phyloP scores from a whole-genome alignment of 2,797 vertebrate genomes.

The Trichosurus vulpecula region DNA sequence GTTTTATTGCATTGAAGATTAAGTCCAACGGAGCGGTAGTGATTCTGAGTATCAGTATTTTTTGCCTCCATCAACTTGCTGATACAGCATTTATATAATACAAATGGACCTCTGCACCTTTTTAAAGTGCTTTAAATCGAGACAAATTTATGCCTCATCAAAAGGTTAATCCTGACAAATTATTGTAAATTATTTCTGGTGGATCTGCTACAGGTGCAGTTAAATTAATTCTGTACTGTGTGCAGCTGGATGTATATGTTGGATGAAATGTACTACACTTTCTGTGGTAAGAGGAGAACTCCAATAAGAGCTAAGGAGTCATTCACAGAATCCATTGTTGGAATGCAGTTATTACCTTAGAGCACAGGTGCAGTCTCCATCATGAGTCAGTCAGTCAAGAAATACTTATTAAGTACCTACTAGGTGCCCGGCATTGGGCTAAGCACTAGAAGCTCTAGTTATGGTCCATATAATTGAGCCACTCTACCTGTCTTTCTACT shows the following conservation, averaged over 20 bases:
- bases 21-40: constrained; percentile 51
- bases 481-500: background rate
- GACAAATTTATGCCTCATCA: constrained; percentile 78
- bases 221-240: constrained; percentile 34
- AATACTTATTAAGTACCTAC: background rate
- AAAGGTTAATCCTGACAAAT: constrained; percentile 82
- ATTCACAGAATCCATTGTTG: background rate
- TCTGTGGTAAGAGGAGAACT: constrained; percentile 16
- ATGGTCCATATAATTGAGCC: background rate
- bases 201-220: constrained; percentile 56
- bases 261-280: background rate
- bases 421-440: background rate
- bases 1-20: constrained; percentile 67
- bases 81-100: constrained; percentile 79
- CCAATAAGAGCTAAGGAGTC: background rate
- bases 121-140: constrained; percentile 78
- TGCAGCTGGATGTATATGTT: background rate
- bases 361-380: background rate
- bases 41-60: constrained; percentile 55
- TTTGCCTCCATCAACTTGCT: constrained; percentile 76
- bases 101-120: constrained; percentile 77
- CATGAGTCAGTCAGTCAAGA: background rate
- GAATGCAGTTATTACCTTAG: background rate
- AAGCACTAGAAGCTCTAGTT: background rate
- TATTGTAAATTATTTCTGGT: constrained; percentile 73